Conservation (phyloP, 2,797 vertebrate genomes). For the Phyllotis vaccarum region DNA sequence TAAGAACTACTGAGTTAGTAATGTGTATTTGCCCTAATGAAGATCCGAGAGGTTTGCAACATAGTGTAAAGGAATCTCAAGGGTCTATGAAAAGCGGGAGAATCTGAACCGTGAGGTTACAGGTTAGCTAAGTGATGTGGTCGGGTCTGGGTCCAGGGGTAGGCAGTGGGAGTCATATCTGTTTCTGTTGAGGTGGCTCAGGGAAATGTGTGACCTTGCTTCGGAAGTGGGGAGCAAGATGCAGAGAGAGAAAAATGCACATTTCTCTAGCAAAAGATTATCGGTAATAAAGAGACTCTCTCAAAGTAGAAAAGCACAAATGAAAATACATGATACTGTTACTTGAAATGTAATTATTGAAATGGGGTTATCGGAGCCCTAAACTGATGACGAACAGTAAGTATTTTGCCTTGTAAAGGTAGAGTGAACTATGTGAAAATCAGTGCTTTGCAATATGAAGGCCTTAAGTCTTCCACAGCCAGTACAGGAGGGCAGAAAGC, state of each 20-base stretch:
- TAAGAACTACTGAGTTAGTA: slow-evolving; percentile 1
- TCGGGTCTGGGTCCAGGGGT: not conserved
- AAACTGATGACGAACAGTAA: not conserved
- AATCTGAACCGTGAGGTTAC: not conserved
- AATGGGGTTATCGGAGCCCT: not conserved
- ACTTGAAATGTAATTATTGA: not conserved
- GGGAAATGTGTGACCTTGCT: slow-evolving; percentile 3
- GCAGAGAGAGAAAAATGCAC: not conserved
- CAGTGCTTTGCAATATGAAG: not conserved
- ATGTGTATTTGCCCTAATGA: not conserved
- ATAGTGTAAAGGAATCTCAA: not conserved
- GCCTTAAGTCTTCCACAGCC: not conserved
- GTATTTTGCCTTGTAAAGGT: not conserved
- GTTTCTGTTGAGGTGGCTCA: not conserved
- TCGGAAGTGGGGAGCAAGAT: not conserved
- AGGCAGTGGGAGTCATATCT: not conserved
- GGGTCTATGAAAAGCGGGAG: not conserved
- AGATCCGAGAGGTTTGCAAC: slow-evolving; percentile 11
- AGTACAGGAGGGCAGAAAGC: not conserved
- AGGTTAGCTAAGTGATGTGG: not conserved
- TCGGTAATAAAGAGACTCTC: not conserved
- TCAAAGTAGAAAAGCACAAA: not conserved
- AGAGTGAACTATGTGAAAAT: not conserved
- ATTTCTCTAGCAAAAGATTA: not conserved
- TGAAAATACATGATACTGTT: not conserved